A percentile compares a stretch with the other conserved stretches of the same genome.
phyloP scores from a whole-genome alignment of 2,888 invertebrate genomes.

The Cheilosia grossa region DNA sequence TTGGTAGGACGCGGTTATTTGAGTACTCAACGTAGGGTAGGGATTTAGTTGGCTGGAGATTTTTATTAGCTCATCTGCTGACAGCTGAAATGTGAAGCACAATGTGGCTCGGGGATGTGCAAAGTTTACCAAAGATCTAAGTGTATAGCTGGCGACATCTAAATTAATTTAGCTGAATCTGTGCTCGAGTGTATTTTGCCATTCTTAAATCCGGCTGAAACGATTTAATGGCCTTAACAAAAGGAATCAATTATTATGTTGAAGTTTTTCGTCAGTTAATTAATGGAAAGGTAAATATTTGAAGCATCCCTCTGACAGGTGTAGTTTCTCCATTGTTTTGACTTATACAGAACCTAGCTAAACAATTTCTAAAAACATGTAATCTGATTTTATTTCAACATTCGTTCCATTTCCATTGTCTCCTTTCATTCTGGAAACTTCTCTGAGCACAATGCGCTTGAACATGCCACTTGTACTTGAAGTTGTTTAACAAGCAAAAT shows the following conservation, averaged over 20 bases:
- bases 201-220: neutral
- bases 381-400: too few relatives aligned
- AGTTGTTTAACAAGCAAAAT: neutral
- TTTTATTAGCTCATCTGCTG: neutral
- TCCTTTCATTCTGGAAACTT: neutral
- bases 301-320: neutral
- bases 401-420: constrained; percentile 5
- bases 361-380: too few relatives aligned
- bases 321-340: too few relatives aligned
- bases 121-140: neutral
- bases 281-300: neutral
- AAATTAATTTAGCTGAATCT: neutral
- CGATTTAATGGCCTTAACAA: neutral
- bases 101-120: neutral
- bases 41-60: neutral
- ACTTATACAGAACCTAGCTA: too few relatives aligned
- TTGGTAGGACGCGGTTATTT: constrained; percentile 6
- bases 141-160: neutral
- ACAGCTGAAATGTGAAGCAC: neutral
- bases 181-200: neutral
- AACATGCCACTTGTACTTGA: constrained; percentile 16
- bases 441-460: constrained; percentile 13
- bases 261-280: neutral
- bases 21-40: constrained; percentile 3
- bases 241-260: neutral